These are phyloP conservation scores for Magallana nippona DNA, from an alignment of 2,888 invertebrate genomes.

Conservation along the genomic window DNA sequence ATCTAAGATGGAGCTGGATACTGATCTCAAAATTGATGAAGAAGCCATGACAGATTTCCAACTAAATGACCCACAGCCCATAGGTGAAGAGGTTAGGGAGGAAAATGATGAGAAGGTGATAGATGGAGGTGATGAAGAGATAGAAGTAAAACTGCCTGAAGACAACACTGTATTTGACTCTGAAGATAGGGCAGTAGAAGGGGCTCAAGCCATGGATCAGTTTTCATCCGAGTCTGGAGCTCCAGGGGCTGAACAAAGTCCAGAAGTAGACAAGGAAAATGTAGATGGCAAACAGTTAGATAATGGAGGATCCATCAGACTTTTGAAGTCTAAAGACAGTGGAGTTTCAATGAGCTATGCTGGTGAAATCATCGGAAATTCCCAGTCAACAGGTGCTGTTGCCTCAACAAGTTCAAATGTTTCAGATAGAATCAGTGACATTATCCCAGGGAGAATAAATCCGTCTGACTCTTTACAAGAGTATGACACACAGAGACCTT, in stretches of 20 bases:
- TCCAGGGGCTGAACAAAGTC: neutral
- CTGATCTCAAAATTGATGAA: neutral
- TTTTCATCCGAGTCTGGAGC: neutral
- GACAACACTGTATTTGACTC: neutral
- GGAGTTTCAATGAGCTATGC: constrained; percentile 30
- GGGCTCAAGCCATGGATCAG: neutral
- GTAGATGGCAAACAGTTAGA: neutral
- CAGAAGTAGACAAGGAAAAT: neutral
- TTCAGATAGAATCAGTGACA: neutral
- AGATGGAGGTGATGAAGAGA: constrained; percentile 24
- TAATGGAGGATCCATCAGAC: neutral
- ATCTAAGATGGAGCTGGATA: constrained; percentile 3
- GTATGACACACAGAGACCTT: constrained; percentile 10
- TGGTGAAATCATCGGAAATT: neutral
- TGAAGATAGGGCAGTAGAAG: neutral
- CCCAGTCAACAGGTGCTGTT: neutral
- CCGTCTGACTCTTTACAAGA: neutral
- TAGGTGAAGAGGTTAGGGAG: neutral
- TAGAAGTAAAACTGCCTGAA: neutral
- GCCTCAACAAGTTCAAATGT: neutral
- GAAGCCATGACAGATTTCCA: constrained; percentile 25
- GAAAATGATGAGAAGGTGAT: neutral
- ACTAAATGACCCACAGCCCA: neutral
- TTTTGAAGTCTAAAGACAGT: constrained; percentile 6
- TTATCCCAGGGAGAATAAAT: neutral